Conservation (phyloP, 1,140 invertebrate species). For the Acromyrmex charruanus region DNA sequence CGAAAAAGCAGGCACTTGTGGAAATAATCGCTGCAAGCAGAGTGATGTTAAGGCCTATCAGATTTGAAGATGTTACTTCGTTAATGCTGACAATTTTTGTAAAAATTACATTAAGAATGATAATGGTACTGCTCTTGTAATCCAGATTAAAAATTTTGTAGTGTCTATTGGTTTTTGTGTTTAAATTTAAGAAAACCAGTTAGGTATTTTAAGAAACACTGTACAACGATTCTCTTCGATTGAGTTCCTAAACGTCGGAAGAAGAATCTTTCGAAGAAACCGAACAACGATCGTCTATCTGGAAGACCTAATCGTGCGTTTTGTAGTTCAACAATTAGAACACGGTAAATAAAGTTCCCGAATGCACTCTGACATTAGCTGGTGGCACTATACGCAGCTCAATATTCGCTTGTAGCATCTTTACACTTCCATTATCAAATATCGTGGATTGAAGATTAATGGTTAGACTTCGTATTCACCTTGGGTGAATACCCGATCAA, state of each 20-base stretch:
- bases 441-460: background rate
- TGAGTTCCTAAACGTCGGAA: constrained; percentile 21
- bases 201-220: background rate
- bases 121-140: background rate
- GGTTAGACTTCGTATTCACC: background rate
- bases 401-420: background rate
- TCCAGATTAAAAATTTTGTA: background rate
- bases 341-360: background rate
- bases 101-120: background rate
- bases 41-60: constrained; percentile 57
- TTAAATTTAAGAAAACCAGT: background rate
- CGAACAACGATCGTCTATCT: constrained; percentile 23
- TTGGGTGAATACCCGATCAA: background rate
- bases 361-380: constrained; percentile 8
- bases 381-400: background rate
- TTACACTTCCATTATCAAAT: background rate
- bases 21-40: constrained; percentile 57
- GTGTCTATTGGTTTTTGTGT: background rate
- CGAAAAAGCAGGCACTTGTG: background rate
- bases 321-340: background rate
- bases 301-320: constrained; percentile 2
- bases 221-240: constrained; percentile 35
- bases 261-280: constrained; percentile 8
- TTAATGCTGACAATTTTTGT: background rate
- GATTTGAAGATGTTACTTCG: background rate